Base-by-base conservation (phyloP, 2,113 vertebrate species). In the Euleptes europaea region DNA sequence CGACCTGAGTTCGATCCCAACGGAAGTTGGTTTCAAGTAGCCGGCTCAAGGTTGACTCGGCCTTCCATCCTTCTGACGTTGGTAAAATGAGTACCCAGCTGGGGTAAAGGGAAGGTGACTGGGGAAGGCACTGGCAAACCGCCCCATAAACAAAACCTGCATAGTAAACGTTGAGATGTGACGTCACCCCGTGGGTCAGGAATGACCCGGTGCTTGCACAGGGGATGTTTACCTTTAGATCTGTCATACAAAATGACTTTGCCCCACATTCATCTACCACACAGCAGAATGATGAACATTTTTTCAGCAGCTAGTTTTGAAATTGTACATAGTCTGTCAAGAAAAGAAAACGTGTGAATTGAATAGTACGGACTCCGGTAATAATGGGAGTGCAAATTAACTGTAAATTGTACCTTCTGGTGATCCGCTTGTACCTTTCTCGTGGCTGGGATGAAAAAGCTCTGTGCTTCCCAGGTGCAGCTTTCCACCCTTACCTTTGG, bases 171-270 rank as follows among this genome's bases (percentile, higher is more conserved):
- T n/a, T n/a, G n/a, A n/a, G n/a, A n/a, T n/a, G n/a, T n/a, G n/a
- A n/a, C n/a, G n/a, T n/a, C n/a, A n/a, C n/a, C n/a, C n/a, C n/a
- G n/a, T n/a, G n/a, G n/a, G n/a, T n/a, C n/a, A n/a, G n/a, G n/a
- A n/a, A n/a, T n/a, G n/a, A n/a, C n/a, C n/a, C n/a, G n/a, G n/a
- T n/a, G n/a, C n/a, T n/a, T n/a, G n/a, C n/a, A n/a, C n/a, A n/a
- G n/a, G n/a, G n/a, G n/a, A n/a, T n/a, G n/a, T n/a, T n/a, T n/a
- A n/a, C n/a, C n/a, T n/a, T n/a, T n/a, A n/a, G n/a, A n/a, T 78
- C 90, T 91, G 88, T 19, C 78, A 86, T n/a, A 87, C 44, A 88
- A 79, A 17, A 86, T 74, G 81, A 86, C 40, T 86, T 47, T 86
- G 84, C 40, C 54, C 85, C 63, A 81, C 44, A 72, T 88, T 83